These are phyloP conservation scores for Florisuga fusca DNA, from an alignment of 2,797 vertebrate species.

Conservation along the genomic window DNA sequence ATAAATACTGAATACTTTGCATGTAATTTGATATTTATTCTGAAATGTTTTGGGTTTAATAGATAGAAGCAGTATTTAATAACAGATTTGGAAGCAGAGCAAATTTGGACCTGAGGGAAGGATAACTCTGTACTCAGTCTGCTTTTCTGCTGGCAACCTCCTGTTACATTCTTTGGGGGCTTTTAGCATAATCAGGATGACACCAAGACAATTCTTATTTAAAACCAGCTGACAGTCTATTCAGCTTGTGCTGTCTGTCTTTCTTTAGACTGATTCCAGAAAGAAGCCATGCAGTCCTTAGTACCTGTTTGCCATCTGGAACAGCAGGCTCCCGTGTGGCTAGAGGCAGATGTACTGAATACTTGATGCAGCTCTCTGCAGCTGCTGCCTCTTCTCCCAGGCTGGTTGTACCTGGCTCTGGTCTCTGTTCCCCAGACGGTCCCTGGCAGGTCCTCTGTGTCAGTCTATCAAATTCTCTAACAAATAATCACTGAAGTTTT, in stretches of 20 bases:
- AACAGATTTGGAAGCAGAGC: background rate
- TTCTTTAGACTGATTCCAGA: background rate
- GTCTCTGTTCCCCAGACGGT: background rate
- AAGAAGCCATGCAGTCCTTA: background rate
- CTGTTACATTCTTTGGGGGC: background rate
- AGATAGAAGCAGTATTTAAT: background rate
- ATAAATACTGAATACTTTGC: background rate
- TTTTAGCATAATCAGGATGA: background rate
- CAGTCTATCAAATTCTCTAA: background rate
- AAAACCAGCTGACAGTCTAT: background rate
- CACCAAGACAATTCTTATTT: background rate
- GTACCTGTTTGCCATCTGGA: slow-evolving; percentile 52
- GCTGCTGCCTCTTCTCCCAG: background rate
- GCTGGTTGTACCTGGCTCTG: background rate
- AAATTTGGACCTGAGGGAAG: background rate
- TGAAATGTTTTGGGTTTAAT: background rate
- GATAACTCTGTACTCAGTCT: background rate
- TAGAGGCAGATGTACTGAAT: background rate
- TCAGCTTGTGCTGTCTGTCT: slow-evolving; percentile 8
- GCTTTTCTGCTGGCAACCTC: background rate
- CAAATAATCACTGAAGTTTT: background rate
- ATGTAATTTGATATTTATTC: background rate
- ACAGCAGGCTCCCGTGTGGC: background rate
- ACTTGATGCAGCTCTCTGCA: background rate
- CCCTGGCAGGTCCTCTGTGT: background rate